These are phyloP conservation scores for Syrrhaptes paradoxus DNA, from an alignment of 2,113 vertebrate species.

Conservation along the genomic window DNA sequence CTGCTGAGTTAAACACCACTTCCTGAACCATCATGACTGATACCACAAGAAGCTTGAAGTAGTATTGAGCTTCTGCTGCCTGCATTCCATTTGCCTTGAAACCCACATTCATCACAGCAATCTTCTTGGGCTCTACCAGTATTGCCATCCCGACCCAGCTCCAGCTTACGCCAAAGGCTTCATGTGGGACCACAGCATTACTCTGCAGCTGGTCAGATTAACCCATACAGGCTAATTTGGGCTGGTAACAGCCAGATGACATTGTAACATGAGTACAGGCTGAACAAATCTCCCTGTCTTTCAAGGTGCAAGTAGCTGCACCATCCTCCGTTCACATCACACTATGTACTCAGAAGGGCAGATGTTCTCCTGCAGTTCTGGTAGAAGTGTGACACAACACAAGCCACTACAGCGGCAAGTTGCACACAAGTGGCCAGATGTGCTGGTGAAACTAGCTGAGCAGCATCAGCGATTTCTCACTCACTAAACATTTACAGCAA, in stretches of 20 bases:
- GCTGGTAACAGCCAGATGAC: not conserved
- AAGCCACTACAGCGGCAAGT: not conserved
- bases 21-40: not conserved
- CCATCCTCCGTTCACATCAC: not conserved
- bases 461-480: not conserved
- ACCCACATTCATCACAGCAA: not conserved
- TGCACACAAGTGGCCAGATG: not conserved
- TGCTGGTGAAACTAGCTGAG: not conserved
- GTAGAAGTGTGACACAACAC: not conserved
- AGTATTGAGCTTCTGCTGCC: not conserved
- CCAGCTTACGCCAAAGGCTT: not conserved
- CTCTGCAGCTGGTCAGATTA: not conserved
- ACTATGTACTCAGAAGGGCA: rapidly evolving
- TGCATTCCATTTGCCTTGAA: not conserved
- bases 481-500: not conserved
- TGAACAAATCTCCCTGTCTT: not conserved
- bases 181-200: not conserved
- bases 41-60: not conserved
- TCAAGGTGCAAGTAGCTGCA: not conserved
- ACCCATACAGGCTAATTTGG: not conserved
- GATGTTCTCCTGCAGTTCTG: not conserved
- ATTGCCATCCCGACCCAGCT: not conserved
- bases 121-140: not conserved
- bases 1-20: not conserved
- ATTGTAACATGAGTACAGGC: rapidly evolving